These are phyloP conservation scores for Heliothis peltigera DNA, from an alignment of 2,888 invertebrate species.

Conservation along the genomic window DNA sequence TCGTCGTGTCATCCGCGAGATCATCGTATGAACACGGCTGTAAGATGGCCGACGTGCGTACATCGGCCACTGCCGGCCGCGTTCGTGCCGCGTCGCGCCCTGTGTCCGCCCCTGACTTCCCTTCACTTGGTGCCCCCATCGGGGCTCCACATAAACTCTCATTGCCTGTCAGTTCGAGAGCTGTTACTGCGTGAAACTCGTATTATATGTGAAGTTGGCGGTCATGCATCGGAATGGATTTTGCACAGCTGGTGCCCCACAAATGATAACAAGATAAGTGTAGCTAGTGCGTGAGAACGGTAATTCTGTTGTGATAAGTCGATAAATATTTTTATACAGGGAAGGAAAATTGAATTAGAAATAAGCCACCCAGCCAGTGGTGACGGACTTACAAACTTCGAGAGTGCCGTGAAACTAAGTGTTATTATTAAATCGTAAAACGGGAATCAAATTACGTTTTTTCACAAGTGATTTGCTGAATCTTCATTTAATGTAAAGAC, in stretches of 20 bases:
- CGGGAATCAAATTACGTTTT: constrained; percentile 43
- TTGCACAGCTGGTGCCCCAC: constrained; percentile 43
- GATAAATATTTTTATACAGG: constrained; percentile 62
- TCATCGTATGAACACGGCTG: constrained; percentile 93
- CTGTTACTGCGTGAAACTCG: constrained; percentile 17
- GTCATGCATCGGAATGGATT: constrained; percentile 9
- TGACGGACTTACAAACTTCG: constrained; percentile 43
- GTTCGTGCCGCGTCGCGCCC: constrained; percentile 10
- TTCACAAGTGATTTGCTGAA: constrained; percentile 40
- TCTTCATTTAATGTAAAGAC: constrained; percentile 24
- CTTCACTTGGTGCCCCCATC: constrained; percentile 41
- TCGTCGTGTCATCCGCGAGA: constrained; percentile 97
- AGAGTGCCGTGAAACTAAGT: constrained; percentile 45
- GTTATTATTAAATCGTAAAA: constrained; percentile 42
- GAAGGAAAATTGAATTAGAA: constrained; percentile 50
- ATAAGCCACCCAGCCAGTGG: constrained; percentile 32
- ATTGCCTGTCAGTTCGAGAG: constrained; percentile 22
- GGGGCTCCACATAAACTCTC: constrained; percentile 35
- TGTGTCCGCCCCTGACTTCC: constrained; percentile 28
- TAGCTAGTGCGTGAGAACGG: constrained; percentile 48
- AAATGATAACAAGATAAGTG: constrained; percentile 42
- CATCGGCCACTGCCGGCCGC: constrained; percentile 36
- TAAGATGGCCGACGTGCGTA: constrained; percentile 43
- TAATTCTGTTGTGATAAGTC: constrained; percentile 55
- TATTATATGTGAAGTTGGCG: constrained; percentile 29